Conservation (phyloP, 2,113 vertebrate species). For the Porphyrio hochstetteri region DNA sequence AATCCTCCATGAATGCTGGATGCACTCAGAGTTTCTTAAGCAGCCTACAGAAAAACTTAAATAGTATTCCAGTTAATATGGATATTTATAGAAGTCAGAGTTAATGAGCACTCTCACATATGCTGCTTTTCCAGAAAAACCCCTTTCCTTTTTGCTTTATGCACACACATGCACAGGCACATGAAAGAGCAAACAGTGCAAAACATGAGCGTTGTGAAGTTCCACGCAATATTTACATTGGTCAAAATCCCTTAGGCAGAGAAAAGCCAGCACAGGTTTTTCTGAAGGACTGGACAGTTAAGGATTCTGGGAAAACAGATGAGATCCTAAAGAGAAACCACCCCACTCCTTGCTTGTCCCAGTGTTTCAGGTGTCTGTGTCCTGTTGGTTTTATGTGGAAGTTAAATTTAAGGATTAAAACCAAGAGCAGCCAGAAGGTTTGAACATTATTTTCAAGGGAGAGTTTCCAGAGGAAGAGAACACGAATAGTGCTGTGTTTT, state of each 20-base stretch:
- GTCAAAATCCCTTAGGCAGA: background rate
- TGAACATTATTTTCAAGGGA: background rate
- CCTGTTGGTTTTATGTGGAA: background rate
- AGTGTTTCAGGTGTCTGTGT: background rate
- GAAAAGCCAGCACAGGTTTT: background rate
- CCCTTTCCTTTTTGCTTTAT: background rate
- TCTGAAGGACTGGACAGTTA: background rate
- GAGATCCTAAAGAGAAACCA: background rate
- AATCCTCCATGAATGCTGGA: background rate
- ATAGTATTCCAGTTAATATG: background rate
- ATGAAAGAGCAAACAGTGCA: background rate
- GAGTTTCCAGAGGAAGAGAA: background rate
- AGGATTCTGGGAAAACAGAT: background rate
- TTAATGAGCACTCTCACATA: background rate
- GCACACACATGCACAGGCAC: background rate
- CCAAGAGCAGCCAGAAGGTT: background rate
- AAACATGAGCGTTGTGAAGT: background rate
- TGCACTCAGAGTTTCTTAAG: background rate
- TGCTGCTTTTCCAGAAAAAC: background rate
- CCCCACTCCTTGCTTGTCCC: background rate
- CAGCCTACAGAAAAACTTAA: background rate
- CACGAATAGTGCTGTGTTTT: background rate
- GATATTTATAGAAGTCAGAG: background rate
- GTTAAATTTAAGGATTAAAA: background rate
- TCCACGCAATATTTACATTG: conserved; percentile 1